A percentile compares a stretch with the other conserved stretches of the same genome.
These are phyloP conservation scores for Zosterops japonicus DNA, from an alignment of 2,113 vertebrate species.

Conservation along the genomic window DNA sequence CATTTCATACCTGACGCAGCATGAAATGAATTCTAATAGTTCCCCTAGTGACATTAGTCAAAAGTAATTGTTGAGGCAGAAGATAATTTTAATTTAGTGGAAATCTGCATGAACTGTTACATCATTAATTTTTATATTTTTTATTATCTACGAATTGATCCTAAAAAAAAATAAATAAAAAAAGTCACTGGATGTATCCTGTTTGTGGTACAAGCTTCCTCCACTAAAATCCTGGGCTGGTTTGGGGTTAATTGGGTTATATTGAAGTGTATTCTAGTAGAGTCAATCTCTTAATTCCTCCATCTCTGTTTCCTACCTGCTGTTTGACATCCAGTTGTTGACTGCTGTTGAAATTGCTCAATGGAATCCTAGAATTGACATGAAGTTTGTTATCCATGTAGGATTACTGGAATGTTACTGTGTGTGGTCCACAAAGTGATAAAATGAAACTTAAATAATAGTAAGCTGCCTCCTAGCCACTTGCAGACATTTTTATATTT, in stretches of 20 bases:
- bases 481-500: background rate
- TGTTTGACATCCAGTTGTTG: background rate
- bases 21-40: conserved; percentile 30
- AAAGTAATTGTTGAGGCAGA: background rate
- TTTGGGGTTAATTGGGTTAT: background rate
- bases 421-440: no score
- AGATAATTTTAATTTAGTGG: background rate
- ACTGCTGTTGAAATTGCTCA: background rate
- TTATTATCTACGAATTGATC: background rate
- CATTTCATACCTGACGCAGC: background rate
- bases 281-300: background rate
- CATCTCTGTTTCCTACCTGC: background rate
- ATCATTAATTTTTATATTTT: background rate
- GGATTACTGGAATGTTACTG: background rate
- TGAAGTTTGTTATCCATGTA: background rate
- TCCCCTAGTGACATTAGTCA: background rate
- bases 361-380: background rate
- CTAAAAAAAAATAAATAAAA: background rate
- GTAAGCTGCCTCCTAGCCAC: background rate
- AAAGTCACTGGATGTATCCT: background rate
- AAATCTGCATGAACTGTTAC: background rate
- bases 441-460: background rate
- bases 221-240: background rate
- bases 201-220: background rate
- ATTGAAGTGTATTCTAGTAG: background rate